Conservation (phyloP, 1,140 invertebrate species). For the Pentalonia nigronervosa region DNA sequence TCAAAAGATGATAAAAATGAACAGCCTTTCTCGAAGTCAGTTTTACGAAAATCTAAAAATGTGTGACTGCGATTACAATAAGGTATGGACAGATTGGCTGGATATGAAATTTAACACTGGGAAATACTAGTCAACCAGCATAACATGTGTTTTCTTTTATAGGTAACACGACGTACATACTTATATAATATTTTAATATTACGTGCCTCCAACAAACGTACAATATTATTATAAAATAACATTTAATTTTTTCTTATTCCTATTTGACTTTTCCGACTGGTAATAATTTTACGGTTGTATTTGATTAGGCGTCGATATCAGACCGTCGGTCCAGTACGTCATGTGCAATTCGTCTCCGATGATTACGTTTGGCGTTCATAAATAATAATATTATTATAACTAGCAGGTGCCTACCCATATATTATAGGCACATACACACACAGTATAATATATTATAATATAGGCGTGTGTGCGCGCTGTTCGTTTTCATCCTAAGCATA, state of each 20-base stretch:
- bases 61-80: no score
- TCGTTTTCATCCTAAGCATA: not conserved
- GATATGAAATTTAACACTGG: no score
- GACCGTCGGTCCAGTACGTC: not conserved
- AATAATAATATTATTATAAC: constrained; percentile 33
- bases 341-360: constrained; percentile 5
- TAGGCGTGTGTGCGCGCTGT: not conserved
- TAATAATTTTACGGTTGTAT: constrained; percentile 22
- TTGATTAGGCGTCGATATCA: constrained; percentile 24
- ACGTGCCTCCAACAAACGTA: not conserved
- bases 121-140: no score
- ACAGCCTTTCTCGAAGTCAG: no score
- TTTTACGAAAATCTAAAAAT: no score
- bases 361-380: not conserved
- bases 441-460: not conserved
- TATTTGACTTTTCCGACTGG: not conserved
- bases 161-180: not conserved
- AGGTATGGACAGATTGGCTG: no score
- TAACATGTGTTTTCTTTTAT: not conserved
- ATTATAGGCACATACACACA: no score
- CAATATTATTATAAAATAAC: not conserved
- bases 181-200: not conserved
- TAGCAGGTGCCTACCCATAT: not conserved
- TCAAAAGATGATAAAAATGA: no score
- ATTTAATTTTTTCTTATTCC: not conserved